These are phyloP conservation scores for Rhinogobius similis DNA, from an alignment of 2,113 vertebrate species.

Conservation along the genomic window DNA sequence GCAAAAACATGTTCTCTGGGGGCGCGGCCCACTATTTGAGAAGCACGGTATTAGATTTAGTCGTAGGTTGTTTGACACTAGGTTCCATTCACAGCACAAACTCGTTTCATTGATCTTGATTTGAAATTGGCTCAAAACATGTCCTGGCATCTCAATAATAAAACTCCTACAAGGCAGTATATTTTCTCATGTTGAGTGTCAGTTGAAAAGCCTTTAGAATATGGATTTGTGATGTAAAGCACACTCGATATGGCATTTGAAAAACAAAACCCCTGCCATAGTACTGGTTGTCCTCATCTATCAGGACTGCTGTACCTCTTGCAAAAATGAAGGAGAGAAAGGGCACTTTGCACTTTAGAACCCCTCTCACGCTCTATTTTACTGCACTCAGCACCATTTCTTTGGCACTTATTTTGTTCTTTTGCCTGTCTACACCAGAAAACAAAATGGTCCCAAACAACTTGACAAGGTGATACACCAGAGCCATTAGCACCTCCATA, in stretches of 20 bases:
- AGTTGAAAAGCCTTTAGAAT: neutral
- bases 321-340: constrained; percentile 2
- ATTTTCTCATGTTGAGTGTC: neutral
- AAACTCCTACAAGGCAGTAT: neutral
- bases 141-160: neutral
- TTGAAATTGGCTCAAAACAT: neutral
- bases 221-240: neutral
- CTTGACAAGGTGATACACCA: neutral
- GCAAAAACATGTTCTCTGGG: no score
- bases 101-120: neutral
- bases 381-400: constrained; percentile 6
- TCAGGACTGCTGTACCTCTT: neutral
- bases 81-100: neutral
- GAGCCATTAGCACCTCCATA: neutral
- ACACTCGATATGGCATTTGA: neutral
- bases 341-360: neutral
- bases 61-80: neutral
- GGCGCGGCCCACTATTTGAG: no score
- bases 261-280: neutral
- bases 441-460: neutral
- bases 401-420: constrained; percentile 6
- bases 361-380: neutral
- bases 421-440: constrained; percentile 2
- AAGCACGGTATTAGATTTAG: neutral
- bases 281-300: neutral